A percentile compares a stretch with the other conserved stretches of the same genome.
These are phyloP conservation scores for Ctena decussata DNA, from an alignment of 2,888 invertebrate species.

Conservation along the genomic window DNA sequence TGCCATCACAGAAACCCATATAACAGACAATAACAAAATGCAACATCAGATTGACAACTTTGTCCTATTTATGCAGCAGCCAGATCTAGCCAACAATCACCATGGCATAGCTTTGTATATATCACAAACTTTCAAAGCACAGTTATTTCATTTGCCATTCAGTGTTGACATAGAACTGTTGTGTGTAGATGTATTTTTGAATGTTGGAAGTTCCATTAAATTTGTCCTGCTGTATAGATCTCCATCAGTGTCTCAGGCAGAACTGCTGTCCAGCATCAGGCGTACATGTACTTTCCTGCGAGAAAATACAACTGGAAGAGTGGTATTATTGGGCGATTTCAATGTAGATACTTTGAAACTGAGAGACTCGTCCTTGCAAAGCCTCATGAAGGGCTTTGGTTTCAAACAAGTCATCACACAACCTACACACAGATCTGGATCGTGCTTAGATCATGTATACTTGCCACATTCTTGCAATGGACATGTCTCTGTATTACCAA, in stretches of 20 bases:
- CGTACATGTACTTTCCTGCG: not conserved
- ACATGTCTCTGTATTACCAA: slow-evolving; percentile 16
- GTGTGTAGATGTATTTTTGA: not conserved
- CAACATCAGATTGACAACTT: slow-evolving; percentile 3
- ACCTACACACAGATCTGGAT: slow-evolving; percentile 24
- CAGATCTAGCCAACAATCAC: not conserved
- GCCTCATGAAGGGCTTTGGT: not conserved
- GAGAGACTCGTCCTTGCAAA: not conserved
- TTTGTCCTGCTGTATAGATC: slow-evolving; percentile 15
- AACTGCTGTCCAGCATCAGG: not conserved
- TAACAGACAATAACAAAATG: slow-evolving; percentile 11
- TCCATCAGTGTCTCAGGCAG: slow-evolving; percentile 10
- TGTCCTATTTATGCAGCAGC: not conserved
- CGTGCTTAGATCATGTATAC: slow-evolving; percentile 20
- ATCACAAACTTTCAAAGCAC: not conserved
- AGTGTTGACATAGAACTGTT: slow-evolving; percentile 22
- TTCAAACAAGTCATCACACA: not conserved
- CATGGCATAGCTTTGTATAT: slow-evolving; percentile 30
- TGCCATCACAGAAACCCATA: too few species aligned
- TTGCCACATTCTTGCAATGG: not conserved
- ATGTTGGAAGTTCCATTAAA: not conserved
- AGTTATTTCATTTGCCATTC: not conserved
- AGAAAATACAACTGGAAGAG: not conserved
- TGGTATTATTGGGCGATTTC: slow-evolving; percentile 24
- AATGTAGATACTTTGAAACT: slow-evolving; percentile 16